Percentiles rank a stretch among this genome's conserved stretches.
These are phyloP conservation scores for Apis mellifera DNA, from an alignment of 1,140 invertebrate genomes.

Conservation along the genomic window DNA sequence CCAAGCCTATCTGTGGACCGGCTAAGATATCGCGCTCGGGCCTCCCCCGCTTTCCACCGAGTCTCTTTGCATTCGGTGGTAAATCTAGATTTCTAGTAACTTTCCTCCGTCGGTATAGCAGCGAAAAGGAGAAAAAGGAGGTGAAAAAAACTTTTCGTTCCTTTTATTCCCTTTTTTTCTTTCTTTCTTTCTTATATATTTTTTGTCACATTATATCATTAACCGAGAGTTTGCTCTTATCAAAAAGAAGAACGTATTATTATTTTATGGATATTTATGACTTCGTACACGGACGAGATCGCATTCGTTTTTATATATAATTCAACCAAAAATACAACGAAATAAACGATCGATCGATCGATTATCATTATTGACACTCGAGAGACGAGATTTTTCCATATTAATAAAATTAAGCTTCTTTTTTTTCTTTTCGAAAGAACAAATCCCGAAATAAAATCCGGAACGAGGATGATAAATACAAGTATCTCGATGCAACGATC, in stretches of 20 bases:
- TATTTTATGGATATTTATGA: too few relatives aligned
- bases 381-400: too few relatives aligned
- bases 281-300: too few relatives aligned
- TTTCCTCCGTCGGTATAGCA: neutral
- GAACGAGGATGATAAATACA: constrained; percentile 38
- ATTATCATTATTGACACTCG: constrained; percentile 78
- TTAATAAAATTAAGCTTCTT: neutral
- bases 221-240: too few relatives aligned
- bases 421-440: neutral
- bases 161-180: too few relatives aligned
- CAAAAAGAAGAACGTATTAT: too few relatives aligned
- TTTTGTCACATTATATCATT: too few relatives aligned
- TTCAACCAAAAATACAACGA: too few relatives aligned
- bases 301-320: too few relatives aligned
- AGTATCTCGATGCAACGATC: constrained; percentile 77
- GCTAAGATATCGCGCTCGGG: constrained; percentile 61
- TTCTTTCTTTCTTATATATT: too few relatives aligned
- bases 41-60: constrained; percentile 44
- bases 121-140: neutral
- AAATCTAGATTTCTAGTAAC: constrained; percentile 1
- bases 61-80: constrained; percentile 57
- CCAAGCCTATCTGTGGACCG: constrained; percentile 72
- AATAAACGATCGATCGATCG: too few relatives aligned
- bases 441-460: constrained; percentile 59
- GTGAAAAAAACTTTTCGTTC: too few relatives aligned